Conservation (phyloP, 2,113 vertebrate genomes). For the Clarias magur region DNA sequence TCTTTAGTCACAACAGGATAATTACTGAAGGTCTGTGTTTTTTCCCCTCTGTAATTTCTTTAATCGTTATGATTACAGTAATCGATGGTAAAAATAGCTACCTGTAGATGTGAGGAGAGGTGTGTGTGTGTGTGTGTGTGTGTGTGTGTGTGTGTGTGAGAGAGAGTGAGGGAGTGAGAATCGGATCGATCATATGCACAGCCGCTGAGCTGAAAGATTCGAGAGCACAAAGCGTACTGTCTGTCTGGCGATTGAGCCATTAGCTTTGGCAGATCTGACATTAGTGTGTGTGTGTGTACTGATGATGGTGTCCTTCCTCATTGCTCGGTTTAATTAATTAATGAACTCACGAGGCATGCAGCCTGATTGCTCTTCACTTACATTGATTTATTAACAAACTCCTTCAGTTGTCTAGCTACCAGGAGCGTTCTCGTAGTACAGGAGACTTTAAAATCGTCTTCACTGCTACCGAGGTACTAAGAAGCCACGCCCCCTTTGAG, state of each 20-base stretch:
- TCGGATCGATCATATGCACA: not conserved
- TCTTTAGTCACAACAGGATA: not conserved
- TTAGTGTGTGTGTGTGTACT: not conserved
- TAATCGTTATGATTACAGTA: conserved; percentile 14
- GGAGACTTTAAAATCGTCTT: not conserved
- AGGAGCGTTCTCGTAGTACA: too few relatives aligned
- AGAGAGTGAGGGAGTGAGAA: not conserved
- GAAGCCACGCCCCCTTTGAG: not conserved
- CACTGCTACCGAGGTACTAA: not conserved
- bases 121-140: not conserved
- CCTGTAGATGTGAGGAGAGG: conserved; percentile 13
- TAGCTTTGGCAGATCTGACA: conserved; percentile 6
- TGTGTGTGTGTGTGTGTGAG: not conserved
- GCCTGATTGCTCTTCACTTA: not conserved
- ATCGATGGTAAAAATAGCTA: conserved; percentile 12
- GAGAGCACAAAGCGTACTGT: not conserved
- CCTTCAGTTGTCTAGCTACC: not conserved
- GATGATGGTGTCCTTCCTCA: not conserved
- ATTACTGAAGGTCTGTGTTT: not conserved
- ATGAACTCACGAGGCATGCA: not conserved
- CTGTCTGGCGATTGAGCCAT: not conserved
- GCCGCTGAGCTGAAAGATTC: not conserved
- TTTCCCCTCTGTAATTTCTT: not conserved
- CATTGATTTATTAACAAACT: not conserved
- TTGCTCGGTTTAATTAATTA: not conserved